Percentiles rank a stretch among this genome's conserved stretches.
Conservation (phyloP, 2,888 invertebrate genomes). For the Marronus borbonicus region DNA sequence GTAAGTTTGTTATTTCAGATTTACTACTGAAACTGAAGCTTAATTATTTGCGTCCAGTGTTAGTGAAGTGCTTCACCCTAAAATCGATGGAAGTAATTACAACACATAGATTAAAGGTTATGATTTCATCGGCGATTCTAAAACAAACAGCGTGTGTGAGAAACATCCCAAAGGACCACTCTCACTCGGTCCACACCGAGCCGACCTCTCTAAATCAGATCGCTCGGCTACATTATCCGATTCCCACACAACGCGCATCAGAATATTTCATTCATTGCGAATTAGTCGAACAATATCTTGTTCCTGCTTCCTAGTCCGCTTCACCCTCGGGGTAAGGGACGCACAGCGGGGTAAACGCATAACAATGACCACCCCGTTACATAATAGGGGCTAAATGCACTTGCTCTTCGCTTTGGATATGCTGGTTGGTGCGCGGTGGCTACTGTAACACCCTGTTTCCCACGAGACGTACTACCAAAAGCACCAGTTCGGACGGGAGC, state of each 20-base stretch:
- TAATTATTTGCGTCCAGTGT: too few relatives aligned
- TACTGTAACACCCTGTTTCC: not conserved
- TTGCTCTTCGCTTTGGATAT: not conserved
- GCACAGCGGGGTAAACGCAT: not conserved
- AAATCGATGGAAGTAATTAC: too few relatives aligned
- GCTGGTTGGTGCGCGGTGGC: too few relatives aligned
- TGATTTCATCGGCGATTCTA: not conserved
- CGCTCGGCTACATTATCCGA: conserved; percentile 25
- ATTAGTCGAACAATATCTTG: conserved; percentile 12
- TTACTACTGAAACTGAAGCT: too few relatives aligned
- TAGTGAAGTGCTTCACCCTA: too few relatives aligned
- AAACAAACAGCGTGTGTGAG: conserved; percentile 12
- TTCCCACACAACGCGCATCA: conserved; percentile 44
- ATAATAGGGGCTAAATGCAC: conserved; percentile 29
- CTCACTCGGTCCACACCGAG: not conserved
- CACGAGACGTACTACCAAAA: not conserved
- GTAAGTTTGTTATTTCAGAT: too few relatives aligned
- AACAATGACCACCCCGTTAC: conserved; percentile 35
- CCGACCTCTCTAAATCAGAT: conserved; percentile 34
- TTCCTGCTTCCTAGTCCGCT: conserved; percentile 24
- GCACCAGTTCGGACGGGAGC: conserved; percentile 4
- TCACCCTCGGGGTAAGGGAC: too few relatives aligned
- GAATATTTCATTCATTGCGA: conserved; percentile 3
- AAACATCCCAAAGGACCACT: conserved; percentile 29
- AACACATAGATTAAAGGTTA: too few relatives aligned